A percentile compares a stretch with the other conserved stretches of the same genome.
phyloP scores from a whole-genome alignment of 2,797 vertebrate species.

The Esox masquinongy region DNA sequence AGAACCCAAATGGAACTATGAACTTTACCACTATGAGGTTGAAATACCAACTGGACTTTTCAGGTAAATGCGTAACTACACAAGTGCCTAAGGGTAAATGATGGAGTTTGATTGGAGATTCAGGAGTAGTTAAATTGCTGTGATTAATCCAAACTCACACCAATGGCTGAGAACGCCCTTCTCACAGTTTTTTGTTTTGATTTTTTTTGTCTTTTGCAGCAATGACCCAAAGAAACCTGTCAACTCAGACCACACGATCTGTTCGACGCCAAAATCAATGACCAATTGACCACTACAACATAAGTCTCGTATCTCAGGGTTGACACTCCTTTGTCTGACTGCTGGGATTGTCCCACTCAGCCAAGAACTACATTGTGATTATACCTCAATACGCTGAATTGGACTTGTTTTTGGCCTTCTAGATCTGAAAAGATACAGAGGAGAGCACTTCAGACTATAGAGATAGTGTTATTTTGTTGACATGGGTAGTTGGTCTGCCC shows the following conservation, averaged over 20 bases:
- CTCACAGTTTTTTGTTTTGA: not conserved
- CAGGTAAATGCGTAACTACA: constrained; percentile 45
- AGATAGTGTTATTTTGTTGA: no score
- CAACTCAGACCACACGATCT: constrained; percentile 50
- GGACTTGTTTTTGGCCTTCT: no score
- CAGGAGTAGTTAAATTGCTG: not conserved
- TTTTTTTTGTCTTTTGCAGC: constrained; percentile 46
- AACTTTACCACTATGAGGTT: constrained; percentile 39
- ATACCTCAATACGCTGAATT: no score
- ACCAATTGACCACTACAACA: not conserved
- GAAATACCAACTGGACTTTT: constrained; percentile 60
- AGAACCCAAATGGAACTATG: constrained; percentile 47
- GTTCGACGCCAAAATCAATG: constrained; percentile 52
- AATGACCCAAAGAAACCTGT: constrained; percentile 69
- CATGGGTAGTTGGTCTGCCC: no score
- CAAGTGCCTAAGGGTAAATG: not conserved
- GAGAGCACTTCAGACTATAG: no score
- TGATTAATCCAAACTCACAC: not conserved
- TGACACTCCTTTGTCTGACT: no score
- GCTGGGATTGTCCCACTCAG: no score
- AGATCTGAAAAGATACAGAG: no score
- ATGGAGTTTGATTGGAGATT: not conserved
- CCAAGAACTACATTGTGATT: no score
- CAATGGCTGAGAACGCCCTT: not conserved
- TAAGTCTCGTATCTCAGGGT: not conserved